Conservation (phyloP, 2,113 vertebrate genomes). For the Eudyptes chrysolophus region DNA sequence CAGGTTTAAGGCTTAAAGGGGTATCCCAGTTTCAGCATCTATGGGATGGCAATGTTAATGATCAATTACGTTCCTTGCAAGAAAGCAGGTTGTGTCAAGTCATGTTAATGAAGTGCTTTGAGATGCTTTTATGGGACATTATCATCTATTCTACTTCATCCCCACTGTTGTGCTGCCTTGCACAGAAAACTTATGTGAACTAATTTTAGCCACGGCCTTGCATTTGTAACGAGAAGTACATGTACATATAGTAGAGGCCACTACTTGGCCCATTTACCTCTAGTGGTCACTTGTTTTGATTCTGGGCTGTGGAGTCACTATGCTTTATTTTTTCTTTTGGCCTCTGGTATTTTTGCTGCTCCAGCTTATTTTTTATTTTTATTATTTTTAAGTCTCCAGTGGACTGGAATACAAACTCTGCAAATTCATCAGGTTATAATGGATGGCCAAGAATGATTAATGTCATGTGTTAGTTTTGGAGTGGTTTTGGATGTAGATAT, state of each 20-base stretch:
- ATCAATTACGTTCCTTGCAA: neutral
- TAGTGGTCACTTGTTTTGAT: neutral
- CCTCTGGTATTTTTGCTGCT: constrained; percentile 20
- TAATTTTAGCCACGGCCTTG: neutral
- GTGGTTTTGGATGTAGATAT: constrained; percentile 32
- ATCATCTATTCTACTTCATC: neutral
- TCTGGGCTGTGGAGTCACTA: neutral
- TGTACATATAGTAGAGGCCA: neutral
- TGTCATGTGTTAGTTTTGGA: constrained; percentile 44
- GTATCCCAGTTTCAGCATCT: neutral
- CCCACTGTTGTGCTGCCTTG: neutral
- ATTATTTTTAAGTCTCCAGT: neutral
- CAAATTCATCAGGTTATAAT: constrained; percentile 33
- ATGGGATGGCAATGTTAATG: neutral
- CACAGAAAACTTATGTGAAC: neutral
- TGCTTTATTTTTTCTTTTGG: constrained; percentile 24
- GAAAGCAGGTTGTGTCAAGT: neutral
- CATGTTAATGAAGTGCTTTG: neutral
- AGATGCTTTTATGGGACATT: neutral
- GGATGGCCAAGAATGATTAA: constrained; percentile 35
- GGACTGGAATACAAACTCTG: constrained; percentile 39
- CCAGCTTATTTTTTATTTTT: constrained; percentile 31
- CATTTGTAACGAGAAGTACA: neutral
- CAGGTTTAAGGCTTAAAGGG: neutral
- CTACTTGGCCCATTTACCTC: neutral